phyloP scores from a whole-genome alignment of 2,113 vertebrate genomes.

The Ibidorhyncha struthersii region DNA sequence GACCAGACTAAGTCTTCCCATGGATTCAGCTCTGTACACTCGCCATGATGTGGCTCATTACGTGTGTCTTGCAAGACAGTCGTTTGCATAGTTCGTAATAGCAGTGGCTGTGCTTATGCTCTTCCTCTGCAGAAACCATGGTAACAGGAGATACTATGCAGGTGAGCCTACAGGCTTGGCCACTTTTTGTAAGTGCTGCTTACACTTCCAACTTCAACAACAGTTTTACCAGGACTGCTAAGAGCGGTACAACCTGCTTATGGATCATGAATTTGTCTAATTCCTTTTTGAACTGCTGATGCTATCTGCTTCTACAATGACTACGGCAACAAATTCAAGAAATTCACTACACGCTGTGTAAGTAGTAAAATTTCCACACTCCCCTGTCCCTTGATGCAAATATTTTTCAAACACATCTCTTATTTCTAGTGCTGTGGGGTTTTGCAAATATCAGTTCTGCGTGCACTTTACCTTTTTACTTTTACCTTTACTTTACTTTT shows the following conservation, averaged over 20 bases:
- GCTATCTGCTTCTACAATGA: not conserved
- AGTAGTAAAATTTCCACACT: not conserved
- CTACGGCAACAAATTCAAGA: not conserved
- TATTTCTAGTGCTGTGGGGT: not conserved
- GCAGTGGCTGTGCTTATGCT: not conserved
- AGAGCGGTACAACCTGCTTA: not conserved
- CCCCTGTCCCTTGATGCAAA: too few relatives aligned
- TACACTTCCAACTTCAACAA: not conserved
- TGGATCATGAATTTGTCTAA: not conserved
- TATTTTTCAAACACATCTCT: not conserved
- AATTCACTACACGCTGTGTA: not conserved
- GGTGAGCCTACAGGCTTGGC: too few relatives aligned
- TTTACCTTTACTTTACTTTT: too few relatives aligned
- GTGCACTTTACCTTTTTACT: not conserved
- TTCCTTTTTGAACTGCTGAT: not conserved
- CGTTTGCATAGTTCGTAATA: accelerated
- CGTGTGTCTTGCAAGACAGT: not conserved
- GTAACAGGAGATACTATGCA: not conserved
- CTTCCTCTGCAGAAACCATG: not conserved
- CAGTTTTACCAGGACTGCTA: not conserved
- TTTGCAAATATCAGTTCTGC: not conserved
- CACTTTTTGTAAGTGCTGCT: not conserved
- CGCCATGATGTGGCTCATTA: not conserved
- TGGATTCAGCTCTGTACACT: not conserved
- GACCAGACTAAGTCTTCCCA: not conserved